Evolutionary conservation across 2,888 invertebrate species (phyloP), one percentile per base, ranked within the genome.

Genomic region (Amphipoea oculea): DNA sequence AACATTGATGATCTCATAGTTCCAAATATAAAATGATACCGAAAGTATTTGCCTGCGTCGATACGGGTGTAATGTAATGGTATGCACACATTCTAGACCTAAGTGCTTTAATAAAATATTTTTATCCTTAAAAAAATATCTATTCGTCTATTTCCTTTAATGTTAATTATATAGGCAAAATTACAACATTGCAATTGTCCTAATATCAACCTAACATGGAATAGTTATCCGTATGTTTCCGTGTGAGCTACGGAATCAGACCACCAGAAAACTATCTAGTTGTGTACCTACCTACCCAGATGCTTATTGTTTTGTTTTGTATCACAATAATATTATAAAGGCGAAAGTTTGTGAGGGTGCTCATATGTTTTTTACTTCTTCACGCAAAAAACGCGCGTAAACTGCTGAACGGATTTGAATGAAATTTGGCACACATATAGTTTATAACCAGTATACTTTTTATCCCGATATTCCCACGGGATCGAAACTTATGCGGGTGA

Each of bases 11-110:
- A 83, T 73, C 71, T 73, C 76, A 81, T 75, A 57, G 76, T 70
- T 76, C 86, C 78, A 77, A 87, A 87, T 84, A 62, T 85, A 85
- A 73, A 63, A 84, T 69, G 68, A 83, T 74, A 81, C 45, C 36
- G 74, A 82, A 70, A 81, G 85, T 85, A 71, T 66, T 82, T 62
- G 36, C 17, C 69, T 66, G 29, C 40, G 62, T 67, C 63, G 57
- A 70, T 82, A 70, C 62, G 54, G n/a, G 36, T n/a, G 51, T 73
- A 71, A 67, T 40, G 40, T 72, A 40, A 45, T 66, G 36, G 4
- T 48, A 48, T 57, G 66, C 20, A 17, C 57, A 80, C 20, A 60
- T 76, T 40, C 40, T 40, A 17, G 29, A 29, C 5, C 23, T 9
- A 45, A 14, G 11, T 36, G n/a, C 9, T 70, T 77, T 42, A 4